Evolutionary conservation across 2,888 invertebrate genomes (phyloP), one percentile per base, ranked within the genome.

Genomic region (Cremastinae sp.): DNA sequence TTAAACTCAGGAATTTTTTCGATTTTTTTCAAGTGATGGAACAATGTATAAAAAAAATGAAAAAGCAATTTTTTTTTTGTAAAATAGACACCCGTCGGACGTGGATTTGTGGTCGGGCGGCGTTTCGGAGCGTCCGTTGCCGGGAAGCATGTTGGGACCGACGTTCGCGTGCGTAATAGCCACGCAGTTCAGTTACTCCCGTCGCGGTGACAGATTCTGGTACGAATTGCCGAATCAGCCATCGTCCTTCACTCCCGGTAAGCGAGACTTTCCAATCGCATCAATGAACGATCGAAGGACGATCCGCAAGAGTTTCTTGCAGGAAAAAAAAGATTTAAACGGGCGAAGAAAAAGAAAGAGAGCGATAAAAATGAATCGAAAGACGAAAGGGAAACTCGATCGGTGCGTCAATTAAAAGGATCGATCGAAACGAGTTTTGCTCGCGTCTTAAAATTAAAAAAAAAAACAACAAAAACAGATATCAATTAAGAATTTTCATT

Each of bases 21-120:
- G n/a, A n/a, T n/a, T n/a, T 43, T 56, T 28, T 28, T 28, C 5
- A 28, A 3, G 5, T 28, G 2, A 28, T 28, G 5, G 5, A 2
- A 51, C 10, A 49, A 45, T 38, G 10, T 47, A 65, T 5, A 16
- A 14, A 69, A 73, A 53, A 51, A 28, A 41, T 61, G 8, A 16
- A 34, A 0, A 62, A 20, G 9, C 7, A 9, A 2, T 16, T 28
- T 34, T 49, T 20, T 51, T 58, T 49, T 56, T 38, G 62, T 81
- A 75, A 16, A 41, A n/a, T 84, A 95, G 95, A 78, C 95, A 96
- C 89, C 97, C 97, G 0, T 93, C 94, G 75, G 98, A 98, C 89
- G 96, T 98, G 54, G 98, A 98, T 91, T 91, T 98, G 66, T 98
- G 97, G 96, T 96, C 97, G 14, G 98, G 97, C 58, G 98, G 97